Evolutionary conservation across 2,888 invertebrate species (phyloP).

Genomic region (Nephrotoma appendiculata): DNA sequence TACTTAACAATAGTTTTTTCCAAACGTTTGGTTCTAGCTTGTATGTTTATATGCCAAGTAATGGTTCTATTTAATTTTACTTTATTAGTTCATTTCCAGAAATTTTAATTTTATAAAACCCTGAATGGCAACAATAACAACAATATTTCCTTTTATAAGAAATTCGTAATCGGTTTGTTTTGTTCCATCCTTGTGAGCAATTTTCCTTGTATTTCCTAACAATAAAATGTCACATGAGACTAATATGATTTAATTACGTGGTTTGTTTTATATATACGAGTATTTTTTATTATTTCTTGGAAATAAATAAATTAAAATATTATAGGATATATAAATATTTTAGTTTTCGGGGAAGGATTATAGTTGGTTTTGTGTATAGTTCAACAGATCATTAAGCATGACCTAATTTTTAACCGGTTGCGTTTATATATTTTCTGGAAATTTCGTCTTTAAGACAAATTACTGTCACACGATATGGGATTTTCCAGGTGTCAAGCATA

Average conservation of each 20-base stretch:
- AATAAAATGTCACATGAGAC: background rate
- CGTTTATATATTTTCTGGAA: background rate
- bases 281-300: background rate
- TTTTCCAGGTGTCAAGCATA: background rate
- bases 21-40: background rate
- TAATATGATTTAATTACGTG: background rate
- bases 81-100: background rate
- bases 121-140: background rate
- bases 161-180: background rate
- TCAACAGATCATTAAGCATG: background rate
- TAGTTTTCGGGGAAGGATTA: background rate
- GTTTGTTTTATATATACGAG: background rate
- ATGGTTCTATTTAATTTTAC: background rate
- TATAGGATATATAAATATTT: background rate
- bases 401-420: background rate
- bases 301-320: background rate
- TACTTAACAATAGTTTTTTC: background rate
- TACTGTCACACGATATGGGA: background rate
- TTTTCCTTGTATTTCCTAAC: background rate
- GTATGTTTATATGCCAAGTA: background rate
- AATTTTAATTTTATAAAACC: background rate
- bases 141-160: background rate
- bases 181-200: background rate
- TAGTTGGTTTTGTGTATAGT: background rate
- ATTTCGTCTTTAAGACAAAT: background rate